phyloP scores from a whole-genome alignment of 2,888 invertebrate species.

The Argynnis bischoffii region DNA sequence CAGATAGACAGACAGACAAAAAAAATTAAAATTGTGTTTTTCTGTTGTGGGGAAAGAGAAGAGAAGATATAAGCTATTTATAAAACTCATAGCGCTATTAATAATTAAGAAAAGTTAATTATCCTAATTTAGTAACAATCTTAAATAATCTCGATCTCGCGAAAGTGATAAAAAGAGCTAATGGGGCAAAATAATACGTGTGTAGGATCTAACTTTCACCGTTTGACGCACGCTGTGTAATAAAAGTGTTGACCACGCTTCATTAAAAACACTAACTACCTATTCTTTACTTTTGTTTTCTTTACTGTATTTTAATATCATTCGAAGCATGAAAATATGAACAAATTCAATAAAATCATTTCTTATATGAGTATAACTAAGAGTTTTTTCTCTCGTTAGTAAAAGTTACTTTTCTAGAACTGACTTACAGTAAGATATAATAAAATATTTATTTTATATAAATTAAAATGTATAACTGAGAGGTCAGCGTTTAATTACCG shows the following conservation, averaged over 20 bases:
- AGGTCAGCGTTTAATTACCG: too few species aligned
- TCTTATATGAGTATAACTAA: too few species aligned
- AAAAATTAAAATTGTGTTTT: too few species aligned
- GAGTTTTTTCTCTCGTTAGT: too few species aligned
- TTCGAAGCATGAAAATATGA: not conserved
- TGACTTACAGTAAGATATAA: too few species aligned
- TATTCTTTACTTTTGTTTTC: slow-evolving; percentile 13
- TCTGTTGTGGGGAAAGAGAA: too few species aligned
- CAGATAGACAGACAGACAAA: too few species aligned
- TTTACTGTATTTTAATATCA: not conserved
- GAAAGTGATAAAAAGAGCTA: slow-evolving; percentile 23
- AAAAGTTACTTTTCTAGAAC: too few species aligned
- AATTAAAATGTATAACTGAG: too few species aligned
- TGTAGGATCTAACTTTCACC: slow-evolving; percentile 34
- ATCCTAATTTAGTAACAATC: slow-evolving; percentile 1
- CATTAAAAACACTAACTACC: slow-evolving; percentile 10
- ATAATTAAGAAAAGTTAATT: not conserved
- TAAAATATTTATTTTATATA: too few species aligned
- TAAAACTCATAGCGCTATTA: too few species aligned
- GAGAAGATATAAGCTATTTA: too few species aligned
- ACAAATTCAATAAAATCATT: not conserved
- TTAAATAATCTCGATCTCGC: slow-evolving; percentile 1
- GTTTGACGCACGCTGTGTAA: slow-evolving; percentile 20
- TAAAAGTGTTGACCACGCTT: slow-evolving; percentile 26
- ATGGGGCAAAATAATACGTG: slow-evolving; percentile 24